phyloP scores from a whole-genome alignment of 2,113 vertebrate genomes.

The Orthonyx spaldingii region DNA sequence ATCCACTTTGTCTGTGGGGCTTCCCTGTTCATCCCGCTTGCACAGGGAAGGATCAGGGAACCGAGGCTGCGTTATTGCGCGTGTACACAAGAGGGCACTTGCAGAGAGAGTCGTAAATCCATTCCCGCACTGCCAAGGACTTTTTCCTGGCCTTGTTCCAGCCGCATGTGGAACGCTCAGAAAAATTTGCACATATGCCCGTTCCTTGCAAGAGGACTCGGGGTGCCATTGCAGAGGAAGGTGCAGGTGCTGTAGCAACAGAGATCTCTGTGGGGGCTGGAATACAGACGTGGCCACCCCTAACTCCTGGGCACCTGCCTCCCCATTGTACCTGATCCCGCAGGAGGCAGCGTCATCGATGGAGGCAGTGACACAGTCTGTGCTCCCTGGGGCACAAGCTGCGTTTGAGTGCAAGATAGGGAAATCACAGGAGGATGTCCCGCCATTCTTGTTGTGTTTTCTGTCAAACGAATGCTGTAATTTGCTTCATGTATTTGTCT shows the following conservation, averaged over 20 bases:
- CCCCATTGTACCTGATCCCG: neutral
- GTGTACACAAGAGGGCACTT: conserved; percentile 42
- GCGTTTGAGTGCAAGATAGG: neutral
- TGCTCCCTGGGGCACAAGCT: neutral
- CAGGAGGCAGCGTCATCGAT: neutral
- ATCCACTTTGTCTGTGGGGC: neutral
- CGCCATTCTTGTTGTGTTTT: neutral
- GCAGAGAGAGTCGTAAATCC: neutral
- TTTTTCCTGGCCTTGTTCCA: neutral
- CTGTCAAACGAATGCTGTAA: neutral
- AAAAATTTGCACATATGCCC: neutral
- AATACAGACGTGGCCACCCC: neutral
- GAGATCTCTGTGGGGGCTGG: neutral
- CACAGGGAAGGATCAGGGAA: neutral
- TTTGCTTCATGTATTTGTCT: neutral
- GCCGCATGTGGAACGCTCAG: neutral
- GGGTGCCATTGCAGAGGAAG: neutral
- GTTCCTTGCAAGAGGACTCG: neutral
- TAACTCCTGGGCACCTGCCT: neutral
- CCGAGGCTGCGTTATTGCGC: neutral
- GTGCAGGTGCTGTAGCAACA: neutral
- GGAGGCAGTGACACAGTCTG: neutral
- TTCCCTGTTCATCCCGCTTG: neutral
- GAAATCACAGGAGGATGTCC: neutral
- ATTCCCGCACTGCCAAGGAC: neutral